phyloP scores from a whole-genome alignment of 2,113 vertebrate genomes.

The Ctenomys sociabilis region DNA sequence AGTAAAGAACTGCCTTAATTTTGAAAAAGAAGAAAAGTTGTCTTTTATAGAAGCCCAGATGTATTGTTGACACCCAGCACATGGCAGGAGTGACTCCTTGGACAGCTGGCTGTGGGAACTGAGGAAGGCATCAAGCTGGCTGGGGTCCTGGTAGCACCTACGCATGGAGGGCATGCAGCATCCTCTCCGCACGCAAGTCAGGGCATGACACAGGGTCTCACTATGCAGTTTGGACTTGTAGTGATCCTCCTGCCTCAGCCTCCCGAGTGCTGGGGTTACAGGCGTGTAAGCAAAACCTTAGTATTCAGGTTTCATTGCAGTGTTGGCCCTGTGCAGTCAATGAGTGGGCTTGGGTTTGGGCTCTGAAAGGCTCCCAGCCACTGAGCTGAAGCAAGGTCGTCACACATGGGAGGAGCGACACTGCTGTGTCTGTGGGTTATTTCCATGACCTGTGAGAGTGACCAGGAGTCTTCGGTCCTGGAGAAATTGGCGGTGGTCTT shows the following conservation, averaged over 20 bases:
- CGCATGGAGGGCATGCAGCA: neutral
- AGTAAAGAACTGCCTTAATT: neutral
- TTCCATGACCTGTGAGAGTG: neutral
- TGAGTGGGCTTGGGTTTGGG: neutral
- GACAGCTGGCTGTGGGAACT: neutral
- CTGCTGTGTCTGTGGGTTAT: neutral
- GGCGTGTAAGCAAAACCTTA: neutral
- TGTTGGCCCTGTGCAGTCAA: neutral
- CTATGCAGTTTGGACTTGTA: too few species aligned
- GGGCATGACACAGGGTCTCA: too few species aligned
- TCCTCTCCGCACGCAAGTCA: neutral
- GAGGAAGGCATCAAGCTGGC: neutral
- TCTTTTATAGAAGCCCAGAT: neutral
- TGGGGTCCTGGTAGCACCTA: accelerated
- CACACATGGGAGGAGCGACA: neutral
- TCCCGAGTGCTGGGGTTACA: too few species aligned
- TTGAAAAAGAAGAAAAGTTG: neutral
- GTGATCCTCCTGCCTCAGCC: too few species aligned
- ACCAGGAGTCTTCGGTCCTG: too few species aligned
- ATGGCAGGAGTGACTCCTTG: neutral
- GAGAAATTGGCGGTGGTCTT: neutral
- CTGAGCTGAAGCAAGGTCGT: neutral
- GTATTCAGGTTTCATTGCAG: neutral
- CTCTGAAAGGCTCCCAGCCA: neutral
- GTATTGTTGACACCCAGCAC: neutral